Base-by-base conservation (phyloP, 2,113 vertebrate genomes). In the Catharus minimus region DNA sequence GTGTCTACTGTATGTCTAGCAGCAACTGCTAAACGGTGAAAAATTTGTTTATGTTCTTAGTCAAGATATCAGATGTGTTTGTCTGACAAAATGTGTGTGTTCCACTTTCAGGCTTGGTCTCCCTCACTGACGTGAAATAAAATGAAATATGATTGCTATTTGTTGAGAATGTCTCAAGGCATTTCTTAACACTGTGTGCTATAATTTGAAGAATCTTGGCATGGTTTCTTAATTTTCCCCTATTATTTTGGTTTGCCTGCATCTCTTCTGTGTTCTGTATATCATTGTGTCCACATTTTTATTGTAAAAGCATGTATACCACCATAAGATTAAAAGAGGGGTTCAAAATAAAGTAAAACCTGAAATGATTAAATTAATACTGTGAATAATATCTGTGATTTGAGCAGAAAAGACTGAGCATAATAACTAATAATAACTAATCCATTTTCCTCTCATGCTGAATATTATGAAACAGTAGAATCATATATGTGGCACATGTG, bases 141-240 rank as follows among this genome's bases (percentile, higher is more conserved):
- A 93, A 94, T 85, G 79, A 90, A 93, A 90, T 82, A 93, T 46
- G 67, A 18, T 57, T 83, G 15, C 41, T 86, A 23, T 81, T 87
- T 76, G 15, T 75, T 86, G 73, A 81, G 49, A 74, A 67, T 2
- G 0, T 88, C 65, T 90, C 39, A 92, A 92, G 46, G 69, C 74
- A 82, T 86, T 91, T 86, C 52, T 88, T 93, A 89, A 72, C 18
- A 53, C 46, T 77, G 4, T 71, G n/a, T 41, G 46, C 68, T 76
- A 68, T 68, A 87, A 82, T 92, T 72, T 60, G 58, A 95, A 77
- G n/a, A 78, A 72, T 58, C 10, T 69, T 79, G 24, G 23, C 44
- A 56, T 11, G 9, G 26, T 39, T 91, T 83, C 38, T 66, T 74
- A 36, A 53, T 84, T 82, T 89, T 69, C 11, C 11, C 85, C 18